Evolutionary conservation across 2,888 invertebrate species (phyloP).

Genomic region (Portevinia maculata): DNA sequence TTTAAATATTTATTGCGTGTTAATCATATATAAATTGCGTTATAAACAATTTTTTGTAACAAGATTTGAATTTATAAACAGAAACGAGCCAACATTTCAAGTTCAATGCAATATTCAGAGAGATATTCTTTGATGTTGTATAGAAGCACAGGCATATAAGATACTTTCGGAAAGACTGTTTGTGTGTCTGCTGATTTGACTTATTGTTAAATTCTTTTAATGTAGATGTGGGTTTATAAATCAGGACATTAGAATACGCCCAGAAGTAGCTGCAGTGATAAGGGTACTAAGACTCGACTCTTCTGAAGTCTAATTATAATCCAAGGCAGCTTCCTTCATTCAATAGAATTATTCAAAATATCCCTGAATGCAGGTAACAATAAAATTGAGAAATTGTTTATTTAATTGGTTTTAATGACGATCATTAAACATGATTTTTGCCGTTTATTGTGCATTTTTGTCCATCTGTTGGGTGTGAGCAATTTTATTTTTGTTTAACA

Average conservation of each 20-base stretch:
- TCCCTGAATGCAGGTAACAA: conserved; percentile 72
- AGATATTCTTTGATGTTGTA: too few relatives aligned
- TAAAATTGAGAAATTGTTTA: conserved; percentile 69
- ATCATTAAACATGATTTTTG: conserved; percentile 77
- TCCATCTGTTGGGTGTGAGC: conserved; percentile 71
- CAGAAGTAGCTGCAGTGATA: too few relatives aligned
- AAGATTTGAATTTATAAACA: conserved; percentile 41
- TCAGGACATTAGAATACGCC: too few relatives aligned
- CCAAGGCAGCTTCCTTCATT: conserved; percentile 13
- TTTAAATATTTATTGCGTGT: conserved; percentile 59
- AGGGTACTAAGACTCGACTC: too few relatives aligned
- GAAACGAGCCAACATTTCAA: conserved; percentile 33
- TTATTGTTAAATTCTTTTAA: conserved; percentile 16
- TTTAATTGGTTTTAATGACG: conserved; percentile 77
- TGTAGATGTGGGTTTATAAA: too few relatives aligned
- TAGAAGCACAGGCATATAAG: conserved; percentile 13
- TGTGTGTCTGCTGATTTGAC: too few relatives aligned
- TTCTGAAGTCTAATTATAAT: too few relatives aligned
- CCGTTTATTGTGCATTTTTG: conserved; percentile 64
- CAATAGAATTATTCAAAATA: conserved; percentile 57
- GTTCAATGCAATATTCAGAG: conserved; percentile 46
- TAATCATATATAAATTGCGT: conserved; percentile 51
- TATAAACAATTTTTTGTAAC: conserved; percentile 47
- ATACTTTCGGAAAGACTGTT: neutral
- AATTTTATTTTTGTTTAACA: conserved; percentile 39